Percentiles rank a stretch among this genome's conserved stretches.
Evolutionary conservation across 2,888 invertebrate species (phyloP).

Genomic region (Parthenolecanium corni): DNA sequence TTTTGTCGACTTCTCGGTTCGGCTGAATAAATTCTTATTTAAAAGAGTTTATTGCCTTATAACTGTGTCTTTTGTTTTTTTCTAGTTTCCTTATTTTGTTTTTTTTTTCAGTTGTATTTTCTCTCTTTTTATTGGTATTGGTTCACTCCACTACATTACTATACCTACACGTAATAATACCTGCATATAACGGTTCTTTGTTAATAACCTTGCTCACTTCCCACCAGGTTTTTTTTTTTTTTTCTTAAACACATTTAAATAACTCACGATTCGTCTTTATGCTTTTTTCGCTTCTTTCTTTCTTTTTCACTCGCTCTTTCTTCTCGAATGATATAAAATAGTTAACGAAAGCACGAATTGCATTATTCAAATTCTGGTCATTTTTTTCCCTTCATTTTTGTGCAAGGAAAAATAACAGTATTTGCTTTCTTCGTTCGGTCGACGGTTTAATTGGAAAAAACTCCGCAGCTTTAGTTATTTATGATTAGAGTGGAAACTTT

Average conservation of each 20-base stretch:
- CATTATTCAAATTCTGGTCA: neutral
- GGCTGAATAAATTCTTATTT: conserved; percentile 15
- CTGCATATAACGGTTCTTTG: conserved; percentile 24
- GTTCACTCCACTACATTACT: conserved; percentile 21
- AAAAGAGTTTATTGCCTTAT: conserved; percentile 27
- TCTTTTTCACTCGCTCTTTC: neutral
- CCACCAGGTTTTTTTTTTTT: conserved; percentile 9
- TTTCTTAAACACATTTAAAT: conserved; percentile 21
- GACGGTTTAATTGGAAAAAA: neutral
- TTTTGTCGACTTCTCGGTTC: neutral
- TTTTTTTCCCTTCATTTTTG: neutral
- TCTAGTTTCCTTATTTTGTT: conserved; percentile 11
- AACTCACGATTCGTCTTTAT: conserved; percentile 20
- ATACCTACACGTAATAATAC: conserved; percentile 26
- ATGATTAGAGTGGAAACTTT: no score
- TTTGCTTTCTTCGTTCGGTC: neutral
- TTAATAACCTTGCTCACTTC: conserved; percentile 28
- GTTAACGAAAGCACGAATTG: no score
- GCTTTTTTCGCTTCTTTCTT: neutral
- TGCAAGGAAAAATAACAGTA: neutral
- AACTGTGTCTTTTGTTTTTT: conserved; percentile 26
- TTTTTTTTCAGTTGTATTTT: neutral
- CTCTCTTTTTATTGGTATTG: conserved; percentile 23
- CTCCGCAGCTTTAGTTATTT: neutral
- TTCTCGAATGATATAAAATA: neutral